Conservation (phyloP, 2,797 vertebrate genomes). For the Hephaestus fuliginosus region DNA sequence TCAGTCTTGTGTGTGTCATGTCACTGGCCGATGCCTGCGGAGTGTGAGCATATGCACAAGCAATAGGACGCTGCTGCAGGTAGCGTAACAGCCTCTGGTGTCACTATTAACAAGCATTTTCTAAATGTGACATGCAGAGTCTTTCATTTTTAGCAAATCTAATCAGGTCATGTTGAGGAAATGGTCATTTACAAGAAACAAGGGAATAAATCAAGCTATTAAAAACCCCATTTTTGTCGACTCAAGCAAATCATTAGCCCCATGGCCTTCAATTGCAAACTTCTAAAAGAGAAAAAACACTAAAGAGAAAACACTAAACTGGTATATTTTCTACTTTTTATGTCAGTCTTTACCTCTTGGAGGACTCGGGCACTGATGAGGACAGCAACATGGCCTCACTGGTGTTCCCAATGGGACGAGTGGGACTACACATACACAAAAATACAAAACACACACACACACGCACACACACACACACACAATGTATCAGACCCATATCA, state of each 20-base stretch:
- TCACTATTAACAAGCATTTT: no score
- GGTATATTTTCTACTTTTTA: neutral
- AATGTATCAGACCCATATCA: slow-evolving; percentile 23
- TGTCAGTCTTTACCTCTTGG: slow-evolving; percentile 87
- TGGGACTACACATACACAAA: slow-evolving; percentile 70
- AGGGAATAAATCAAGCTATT: neutral
- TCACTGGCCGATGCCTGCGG: no score
- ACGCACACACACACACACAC: slow-evolving; percentile 39
- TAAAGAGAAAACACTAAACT: slow-evolving; percentile 7
- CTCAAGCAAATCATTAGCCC: neutral
- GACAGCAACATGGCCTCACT: slow-evolving; percentile 89
- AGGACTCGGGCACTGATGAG: slow-evolving; percentile 86
- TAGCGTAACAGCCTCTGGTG: no score
- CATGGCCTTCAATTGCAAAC: neutral
- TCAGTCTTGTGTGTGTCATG: no score
- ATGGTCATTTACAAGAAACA: neutral
- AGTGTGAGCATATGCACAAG: no score
- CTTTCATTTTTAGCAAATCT: neutral
- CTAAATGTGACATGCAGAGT: no score
- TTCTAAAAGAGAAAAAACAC: neutral
- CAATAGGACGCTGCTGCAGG: no score
- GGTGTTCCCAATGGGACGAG: slow-evolving; percentile 80
- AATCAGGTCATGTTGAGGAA: neutral
- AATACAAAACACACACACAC: slow-evolving; percentile 33
- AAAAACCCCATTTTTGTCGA: neutral